Percentiles rank a stretch among this genome's conserved stretches.
Evolutionary conservation across 2,797 vertebrate species (phyloP).

Genomic region (Calcarius lapponicus): DNA sequence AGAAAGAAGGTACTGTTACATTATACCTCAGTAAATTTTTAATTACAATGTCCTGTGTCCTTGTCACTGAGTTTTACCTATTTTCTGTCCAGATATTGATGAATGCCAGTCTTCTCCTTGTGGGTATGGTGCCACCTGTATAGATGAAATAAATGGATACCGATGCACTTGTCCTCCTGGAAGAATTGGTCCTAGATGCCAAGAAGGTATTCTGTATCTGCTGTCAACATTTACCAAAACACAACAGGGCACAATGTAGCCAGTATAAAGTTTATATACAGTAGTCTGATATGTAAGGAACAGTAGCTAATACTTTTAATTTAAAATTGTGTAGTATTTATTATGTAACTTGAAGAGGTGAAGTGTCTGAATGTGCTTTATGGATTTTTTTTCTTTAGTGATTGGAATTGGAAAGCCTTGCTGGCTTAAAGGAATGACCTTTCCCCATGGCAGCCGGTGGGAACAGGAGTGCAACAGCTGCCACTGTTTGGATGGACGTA

Average conservation of each 20-base stretch:
- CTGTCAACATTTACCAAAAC: neutral
- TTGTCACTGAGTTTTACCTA: neutral
- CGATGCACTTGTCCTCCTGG: conserved; percentile 89
- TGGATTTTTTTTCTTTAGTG: conserved; percentile 66
- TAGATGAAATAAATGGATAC: conserved; percentile 91
- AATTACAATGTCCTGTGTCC: neutral
- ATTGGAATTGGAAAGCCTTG: conserved; percentile 86
- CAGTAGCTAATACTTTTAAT: neutral
- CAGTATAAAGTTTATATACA: neutral
- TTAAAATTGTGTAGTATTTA: neutral
- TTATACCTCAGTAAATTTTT: neutral
- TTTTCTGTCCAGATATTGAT: conserved; percentile 84
- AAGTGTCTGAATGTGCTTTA: neutral
- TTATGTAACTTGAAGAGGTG: neutral
- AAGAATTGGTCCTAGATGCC: conserved; percentile 85
- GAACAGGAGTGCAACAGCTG: conserved; percentile 91
- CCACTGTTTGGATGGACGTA: conserved; percentile 84
- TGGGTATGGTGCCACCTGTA: conserved; percentile 88
- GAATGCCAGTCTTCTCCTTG: conserved; percentile 96
- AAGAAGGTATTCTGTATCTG: conserved; percentile 82
- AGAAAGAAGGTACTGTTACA: neutral
- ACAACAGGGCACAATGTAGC: neutral
- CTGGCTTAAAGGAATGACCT: conserved; percentile 81
- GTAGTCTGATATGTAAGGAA: neutral
- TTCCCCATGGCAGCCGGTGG: conserved; percentile 89